Percentiles rank a stretch among this genome's conserved stretches.
These are phyloP conservation scores for Diplazon laetatorius DNA, from an alignment of 2,888 invertebrate species.

Conservation along the genomic window DNA sequence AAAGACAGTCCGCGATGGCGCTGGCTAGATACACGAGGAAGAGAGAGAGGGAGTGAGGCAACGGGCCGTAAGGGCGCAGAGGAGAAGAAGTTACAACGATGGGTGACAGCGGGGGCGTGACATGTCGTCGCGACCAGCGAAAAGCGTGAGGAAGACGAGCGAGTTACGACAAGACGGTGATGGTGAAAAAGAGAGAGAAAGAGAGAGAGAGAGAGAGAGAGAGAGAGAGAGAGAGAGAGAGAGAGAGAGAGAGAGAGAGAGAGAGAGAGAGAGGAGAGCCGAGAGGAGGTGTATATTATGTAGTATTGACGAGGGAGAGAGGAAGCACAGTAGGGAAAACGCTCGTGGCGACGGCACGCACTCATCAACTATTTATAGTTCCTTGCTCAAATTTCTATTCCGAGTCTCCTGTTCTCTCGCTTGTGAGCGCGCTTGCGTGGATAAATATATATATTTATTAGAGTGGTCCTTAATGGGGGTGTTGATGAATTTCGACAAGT, in stretches of 20 bases:
- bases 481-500: too few species aligned
- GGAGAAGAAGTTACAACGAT: slow-evolving; percentile 26
- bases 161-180: slow-evolving; percentile 19
- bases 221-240: slow-evolving; percentile 11
- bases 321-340: slow-evolving; percentile 51
- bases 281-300: slow-evolving; percentile 34
- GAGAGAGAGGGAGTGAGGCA: slow-evolving; percentile 19
- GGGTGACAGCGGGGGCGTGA: slow-evolving; percentile 46
- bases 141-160: slow-evolving; percentile 30
- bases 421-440: slow-evolving; percentile 31
- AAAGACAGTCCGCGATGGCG: slow-evolving; percentile 28
- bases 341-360: slow-evolving; percentile 70
- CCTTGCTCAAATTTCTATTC: slow-evolving; percentile 84
- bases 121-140: slow-evolving; percentile 13
- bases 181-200: slow-evolving; percentile 13
- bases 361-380: slow-evolving; percentile 84
- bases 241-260: slow-evolving; percentile 12
- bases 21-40: slow-evolving; percentile 34
- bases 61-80: slow-evolving; percentile 3
- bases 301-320: slow-evolving; percentile 38
- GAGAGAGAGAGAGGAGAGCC: slow-evolving; percentile 13
- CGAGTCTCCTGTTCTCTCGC: slow-evolving; percentile 71
- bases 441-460: neutral
- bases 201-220: slow-evolving; percentile 1
- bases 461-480: too few species aligned